Evolutionary conservation across 1,140 invertebrate species (phyloP).

Genomic region (Ganaspis sp.): DNA sequence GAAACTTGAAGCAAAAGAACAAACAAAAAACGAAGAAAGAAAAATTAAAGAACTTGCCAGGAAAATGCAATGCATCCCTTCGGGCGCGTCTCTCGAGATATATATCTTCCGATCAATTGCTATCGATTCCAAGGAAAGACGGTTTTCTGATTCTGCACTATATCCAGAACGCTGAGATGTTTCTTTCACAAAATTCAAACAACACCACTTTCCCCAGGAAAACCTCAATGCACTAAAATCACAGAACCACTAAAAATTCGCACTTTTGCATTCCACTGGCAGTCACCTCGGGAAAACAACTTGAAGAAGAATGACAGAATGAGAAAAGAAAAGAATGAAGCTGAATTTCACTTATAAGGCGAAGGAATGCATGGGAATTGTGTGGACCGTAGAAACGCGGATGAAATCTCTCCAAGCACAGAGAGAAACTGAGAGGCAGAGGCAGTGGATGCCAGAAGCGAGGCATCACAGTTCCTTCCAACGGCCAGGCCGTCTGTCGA

Average conservation of each 20-base stretch:
- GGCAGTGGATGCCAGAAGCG: conserved; percentile 41
- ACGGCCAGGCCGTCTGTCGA: conserved; percentile 33
- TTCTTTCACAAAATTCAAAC: background rate
- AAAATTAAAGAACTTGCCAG: conserved; percentile 47
- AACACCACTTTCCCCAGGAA: background rate
- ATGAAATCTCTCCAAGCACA: conserved; percentile 14
- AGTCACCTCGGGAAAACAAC: background rate
- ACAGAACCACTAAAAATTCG: background rate
- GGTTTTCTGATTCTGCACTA: background rate
- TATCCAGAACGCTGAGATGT: background rate
- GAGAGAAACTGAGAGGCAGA: conserved; percentile 42
- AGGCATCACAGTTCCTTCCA: conserved; percentile 19
- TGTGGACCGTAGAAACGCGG: background rate
- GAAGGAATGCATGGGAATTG: background rate
- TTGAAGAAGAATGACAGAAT: background rate
- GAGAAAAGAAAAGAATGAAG: background rate
- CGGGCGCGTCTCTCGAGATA: background rate
- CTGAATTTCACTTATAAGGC: background rate
- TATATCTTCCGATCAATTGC: background rate
- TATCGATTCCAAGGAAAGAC: background rate
- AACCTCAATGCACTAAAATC: background rate
- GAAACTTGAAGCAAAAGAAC: background rate
- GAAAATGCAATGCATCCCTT: conserved; percentile 48
- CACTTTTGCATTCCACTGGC: background rate
- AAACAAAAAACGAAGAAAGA: conserved; percentile 31